Conservation (phyloP, 2,113 vertebrate species). For the Rhea pennata region DNA sequence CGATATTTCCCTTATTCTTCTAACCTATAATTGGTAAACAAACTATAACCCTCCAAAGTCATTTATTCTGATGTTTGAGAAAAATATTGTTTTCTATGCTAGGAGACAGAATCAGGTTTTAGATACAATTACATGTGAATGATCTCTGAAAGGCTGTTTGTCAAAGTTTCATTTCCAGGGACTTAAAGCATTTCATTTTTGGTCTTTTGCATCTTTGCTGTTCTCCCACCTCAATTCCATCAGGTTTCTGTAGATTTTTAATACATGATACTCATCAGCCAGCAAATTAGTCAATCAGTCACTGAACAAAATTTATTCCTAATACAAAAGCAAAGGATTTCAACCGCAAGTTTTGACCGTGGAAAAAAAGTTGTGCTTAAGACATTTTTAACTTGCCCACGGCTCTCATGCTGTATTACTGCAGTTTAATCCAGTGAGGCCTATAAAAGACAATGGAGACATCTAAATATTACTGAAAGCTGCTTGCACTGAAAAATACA, state of each 20-base stretch:
- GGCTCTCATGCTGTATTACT: neutral
- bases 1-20: conserved; percentile 28
- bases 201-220: neutral
- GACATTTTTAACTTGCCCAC: neutral
- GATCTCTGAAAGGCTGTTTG: conserved; percentile 10
- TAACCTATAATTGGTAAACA: conserved; percentile 6
- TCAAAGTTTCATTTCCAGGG: conserved; percentile 18
- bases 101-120: neutral
- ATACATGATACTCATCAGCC: neutral
- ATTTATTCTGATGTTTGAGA: neutral
- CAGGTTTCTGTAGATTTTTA: neutral
- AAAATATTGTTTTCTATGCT: neutral
- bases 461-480: neutral
- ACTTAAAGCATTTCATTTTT: neutral
- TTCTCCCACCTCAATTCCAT: neutral
- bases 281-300: neutral
- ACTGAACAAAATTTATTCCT: neutral
- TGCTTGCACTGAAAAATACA: neutral
- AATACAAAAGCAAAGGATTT: neutral
- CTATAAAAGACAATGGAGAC: neutral
- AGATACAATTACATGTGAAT: neutral
- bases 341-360: neutral
- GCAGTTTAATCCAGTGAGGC: neutral
- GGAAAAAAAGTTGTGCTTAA: neutral
- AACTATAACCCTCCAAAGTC: neutral